Evolutionary conservation across 1,140 invertebrate genomes (phyloP), one percentile per base, ranked within the genome.

Genomic region (Dinoponera quadriceps): DNA sequence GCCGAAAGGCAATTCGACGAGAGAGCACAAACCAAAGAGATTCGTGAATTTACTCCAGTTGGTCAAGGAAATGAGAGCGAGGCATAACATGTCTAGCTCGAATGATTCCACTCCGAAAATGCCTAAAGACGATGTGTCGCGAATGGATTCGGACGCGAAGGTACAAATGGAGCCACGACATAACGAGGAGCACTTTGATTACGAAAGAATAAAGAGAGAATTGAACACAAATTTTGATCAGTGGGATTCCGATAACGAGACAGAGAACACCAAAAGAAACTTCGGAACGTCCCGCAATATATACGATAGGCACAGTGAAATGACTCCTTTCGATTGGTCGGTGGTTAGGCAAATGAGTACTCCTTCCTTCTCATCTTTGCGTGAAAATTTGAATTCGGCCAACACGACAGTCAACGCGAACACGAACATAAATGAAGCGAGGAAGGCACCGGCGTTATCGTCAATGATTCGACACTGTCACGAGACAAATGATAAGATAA

Each of bases 281-380:
- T 80, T 80, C 13, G 65, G 75, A 9, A 29, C 49, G 9, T 80
- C 71, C 22, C 44, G 20, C 2, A 83, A 83, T 81, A 22, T 44
- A 22, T 77, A 51, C 20, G 85, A 85, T 4, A 71, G 82, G 22
- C 22, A 54, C 51, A 71, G 81, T 27, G 29, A 62, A 0, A 82
- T 74, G 57, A 55, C 73, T 18, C 18, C 51, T 14, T 57, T 89
- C 13, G 75, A 90, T 88, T 92, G 91, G 90, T 69, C 57, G 14
- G 0, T 20, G 14, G 16, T 77, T 48, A 65, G 20, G 33, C 2
- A 18, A 38, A 29, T 11, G 3, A 1, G 18, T n/a, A 0, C 20
- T 49, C 0, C 18, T 66, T 14, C 14, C 14, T 7, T 3, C 25
- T 16, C 18, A 25, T 18, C 20, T 3, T 44, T 11, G 4, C 13